phyloP scores from a whole-genome alignment of 2,113 vertebrate genomes.

The Abramis brama region DNA sequence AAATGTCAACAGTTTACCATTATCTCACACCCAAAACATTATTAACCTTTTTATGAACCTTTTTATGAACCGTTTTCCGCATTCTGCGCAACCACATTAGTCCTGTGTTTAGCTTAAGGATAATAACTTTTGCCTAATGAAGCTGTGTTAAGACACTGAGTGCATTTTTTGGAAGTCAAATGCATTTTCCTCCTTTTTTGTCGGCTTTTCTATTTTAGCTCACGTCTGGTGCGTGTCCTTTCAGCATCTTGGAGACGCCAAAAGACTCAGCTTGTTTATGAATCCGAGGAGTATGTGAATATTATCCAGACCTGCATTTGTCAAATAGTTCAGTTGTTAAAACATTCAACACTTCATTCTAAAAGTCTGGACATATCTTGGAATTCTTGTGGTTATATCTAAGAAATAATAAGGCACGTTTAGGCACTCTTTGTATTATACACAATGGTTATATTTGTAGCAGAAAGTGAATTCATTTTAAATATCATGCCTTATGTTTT shows the following conservation, averaged over 20 bases:
- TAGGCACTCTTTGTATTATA: background rate
- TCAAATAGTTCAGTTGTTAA: constrained; percentile 54
- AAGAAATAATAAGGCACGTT: constrained; percentile 4
- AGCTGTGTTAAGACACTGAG: constrained; percentile 60
- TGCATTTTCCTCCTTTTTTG: constrained; percentile 66
- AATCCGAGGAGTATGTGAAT: constrained; percentile 55
- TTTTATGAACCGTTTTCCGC: constrained; percentile 61
- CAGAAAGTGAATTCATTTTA: background rate
- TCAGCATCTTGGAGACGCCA: constrained; percentile 67
- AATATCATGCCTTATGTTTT: background rate
- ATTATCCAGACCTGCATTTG: constrained; percentile 56
- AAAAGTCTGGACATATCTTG: constrained; percentile 35
- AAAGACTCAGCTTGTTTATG: constrained; percentile 60
- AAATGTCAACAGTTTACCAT: constrained; percentile 65
- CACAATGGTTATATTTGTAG: background rate
- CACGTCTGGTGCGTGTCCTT: constrained; percentile 70
- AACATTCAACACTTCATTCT: constrained; percentile 47
- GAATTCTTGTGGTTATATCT: constrained; percentile 21
- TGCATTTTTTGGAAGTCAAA: constrained; percentile 68
- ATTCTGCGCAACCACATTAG: constrained; percentile 58
- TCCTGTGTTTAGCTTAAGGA: constrained; percentile 67
- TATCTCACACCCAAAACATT: constrained; percentile 63
- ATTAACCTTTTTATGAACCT: constrained; percentile 27
- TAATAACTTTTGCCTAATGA: constrained; percentile 62
- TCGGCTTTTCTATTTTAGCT: constrained; percentile 67